Base-by-base conservation (phyloP, 2,113 vertebrate species). In the Amphiprion percula region DNA sequence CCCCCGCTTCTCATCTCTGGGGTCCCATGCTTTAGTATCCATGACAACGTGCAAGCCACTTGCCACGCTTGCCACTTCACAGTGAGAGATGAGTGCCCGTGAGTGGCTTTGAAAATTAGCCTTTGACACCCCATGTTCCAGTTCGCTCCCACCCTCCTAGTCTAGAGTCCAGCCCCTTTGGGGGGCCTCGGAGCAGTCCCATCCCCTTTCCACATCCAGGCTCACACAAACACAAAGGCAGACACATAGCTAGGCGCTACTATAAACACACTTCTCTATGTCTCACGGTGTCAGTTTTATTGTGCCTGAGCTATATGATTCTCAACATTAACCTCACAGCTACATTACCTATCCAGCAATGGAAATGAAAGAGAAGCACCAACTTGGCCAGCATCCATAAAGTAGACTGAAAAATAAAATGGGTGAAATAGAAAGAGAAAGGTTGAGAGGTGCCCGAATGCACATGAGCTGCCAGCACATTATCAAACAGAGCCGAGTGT, bases 1-100 rank as follows among this genome's bases (percentile, higher is more conserved):
- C 96, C 96, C 95, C 93, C 33, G 82, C 90, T 92, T 91, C 90
- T 84, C 78, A 91, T 99, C 98, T 96, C 98, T 94, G 95, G 98
- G 98, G 98, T 97, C 95, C 96, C 92, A 94, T 97, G 96, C 77
- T 93, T 95, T 94, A 89, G 96, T 97, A 94, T 95, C 97, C 97
- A 98, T 97, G 97, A 96, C 97, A 97, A 98, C 96, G 24, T 4
- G 15, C 94, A 96, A 90, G 96, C 98, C 95, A 95, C 96, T 92
- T 56, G 94, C 93, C 84, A 85, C 74, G 80, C 89, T 92, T 90
- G 95, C 95, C 95, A 96, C 92, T 95, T 94, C 90, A 74, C 86
- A 6, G 80, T 95, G 93, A 96, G 96, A 95, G 93, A 95, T 84
- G 90, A 94, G 94, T 87, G 92, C 91, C 94, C 87, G 74, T 46